Percentiles rank a stretch among this genome's conserved stretches.
Evolutionary conservation across 2,888 invertebrate species (phyloP).

Genomic region (Cryptocephalus primarius): DNA sequence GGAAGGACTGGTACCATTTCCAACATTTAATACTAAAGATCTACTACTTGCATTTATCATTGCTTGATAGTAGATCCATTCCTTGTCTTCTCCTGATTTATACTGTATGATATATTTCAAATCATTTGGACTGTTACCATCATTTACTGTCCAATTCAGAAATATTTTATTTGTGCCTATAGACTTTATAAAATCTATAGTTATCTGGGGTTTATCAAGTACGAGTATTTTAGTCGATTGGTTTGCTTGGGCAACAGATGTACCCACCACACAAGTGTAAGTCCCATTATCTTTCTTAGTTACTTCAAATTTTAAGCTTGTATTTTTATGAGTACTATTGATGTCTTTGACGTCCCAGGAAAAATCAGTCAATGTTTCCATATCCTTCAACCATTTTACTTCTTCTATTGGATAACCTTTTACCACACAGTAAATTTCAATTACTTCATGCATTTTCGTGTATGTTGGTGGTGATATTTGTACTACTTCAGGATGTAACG

Average conservation of each 20-base stretch:
- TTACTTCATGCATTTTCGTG: constrained; percentile 42
- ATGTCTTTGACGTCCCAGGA: constrained; percentile 29
- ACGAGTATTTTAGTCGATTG: constrained; percentile 39
- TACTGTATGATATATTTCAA: constrained; percentile 45
- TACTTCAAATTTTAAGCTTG: constrained; percentile 45
- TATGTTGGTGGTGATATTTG: constrained; percentile 37
- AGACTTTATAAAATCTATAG: constrained; percentile 60
- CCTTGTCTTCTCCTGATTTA: constrained; percentile 41
- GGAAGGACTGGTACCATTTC: constrained; percentile 10
- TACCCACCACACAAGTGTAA: constrained; percentile 44
- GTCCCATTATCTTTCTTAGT: constrained; percentile 64
- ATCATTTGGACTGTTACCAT: constrained; percentile 60
- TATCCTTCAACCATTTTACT: constrained; percentile 49
- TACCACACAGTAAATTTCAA: constrained; percentile 44
- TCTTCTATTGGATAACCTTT: constrained; percentile 48
- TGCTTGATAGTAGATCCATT: constrained; percentile 47
- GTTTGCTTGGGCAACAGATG: constrained; percentile 22
- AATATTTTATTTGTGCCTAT: constrained; percentile 66
- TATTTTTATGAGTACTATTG: constrained; percentile 48
- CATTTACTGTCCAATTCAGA: constrained; percentile 71
- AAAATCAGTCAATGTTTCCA: constrained; percentile 34
- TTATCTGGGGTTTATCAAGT: constrained; percentile 58
- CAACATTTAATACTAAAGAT: constrained; percentile 55
- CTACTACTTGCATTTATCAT: constrained; percentile 53
- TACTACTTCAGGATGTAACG: constrained; percentile 41